Conservation (phyloP, 2,888 invertebrate species). For the Esperia sulphurella region DNA sequence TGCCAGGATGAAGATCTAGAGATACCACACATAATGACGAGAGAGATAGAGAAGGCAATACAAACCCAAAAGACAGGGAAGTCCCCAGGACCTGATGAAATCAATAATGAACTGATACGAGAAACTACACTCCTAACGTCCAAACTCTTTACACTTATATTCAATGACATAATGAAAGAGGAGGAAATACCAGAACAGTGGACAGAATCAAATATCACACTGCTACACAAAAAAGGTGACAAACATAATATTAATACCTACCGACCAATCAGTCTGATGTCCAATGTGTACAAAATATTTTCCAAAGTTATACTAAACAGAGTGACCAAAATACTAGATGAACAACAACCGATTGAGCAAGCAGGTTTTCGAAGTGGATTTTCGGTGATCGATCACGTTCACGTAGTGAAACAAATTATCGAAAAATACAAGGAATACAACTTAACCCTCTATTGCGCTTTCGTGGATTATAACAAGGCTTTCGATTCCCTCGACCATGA, state of each 20-base stretch:
- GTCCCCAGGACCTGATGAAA: too few species aligned
- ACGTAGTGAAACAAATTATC: conserved; percentile 15
- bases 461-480: conserved; percentile 9
- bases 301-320: conserved; percentile 16
- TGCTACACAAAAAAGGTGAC: conserved; percentile 23
- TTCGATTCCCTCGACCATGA: not conserved
- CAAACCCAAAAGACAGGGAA: too few species aligned
- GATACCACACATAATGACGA: too few species aligned
- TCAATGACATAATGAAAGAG: conserved; percentile 16
- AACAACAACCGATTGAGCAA: conserved; percentile 20
- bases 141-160: conserved; percentile 9
- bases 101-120: too few species aligned
- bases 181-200: conserved; percentile 20
- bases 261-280: conserved; percentile 20
- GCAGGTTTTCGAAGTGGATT: conserved; percentile 17
- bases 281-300: conserved; percentile 18
- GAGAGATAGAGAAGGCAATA: too few species aligned
- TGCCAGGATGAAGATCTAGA: too few species aligned
- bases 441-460: conserved; percentile 7
- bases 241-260: conserved; percentile 18
- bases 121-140: too few species aligned
- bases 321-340: conserved; percentile 14
- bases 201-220: conserved; percentile 15
- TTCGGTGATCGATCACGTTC: conserved; percentile 21
- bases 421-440: conserved; percentile 6